A percentile compares a stretch with the other conserved stretches of the same genome.
Conservation (phyloP, 2,113 vertebrate genomes). For the Larimichthys polyactis region DNA sequence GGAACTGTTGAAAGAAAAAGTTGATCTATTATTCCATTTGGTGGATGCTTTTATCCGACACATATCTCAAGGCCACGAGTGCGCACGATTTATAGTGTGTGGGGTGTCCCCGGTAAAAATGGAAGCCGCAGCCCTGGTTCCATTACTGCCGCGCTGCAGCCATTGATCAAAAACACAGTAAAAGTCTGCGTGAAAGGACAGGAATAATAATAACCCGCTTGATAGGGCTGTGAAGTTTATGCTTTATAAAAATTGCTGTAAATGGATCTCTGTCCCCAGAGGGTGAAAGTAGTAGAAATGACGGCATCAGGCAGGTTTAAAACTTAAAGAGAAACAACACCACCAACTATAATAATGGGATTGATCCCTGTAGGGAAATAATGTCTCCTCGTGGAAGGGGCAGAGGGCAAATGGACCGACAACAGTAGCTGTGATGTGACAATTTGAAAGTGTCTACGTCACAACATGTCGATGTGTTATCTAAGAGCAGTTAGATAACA, state of each 20-base stretch:
- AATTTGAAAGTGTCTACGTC: too few relatives aligned
- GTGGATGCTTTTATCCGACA: constrained; percentile 34
- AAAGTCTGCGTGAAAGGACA: constrained; percentile 29
- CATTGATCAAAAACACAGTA: constrained; percentile 49
- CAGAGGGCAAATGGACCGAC: neutral
- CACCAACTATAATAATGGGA: neutral
- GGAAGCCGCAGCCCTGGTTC: neutral
- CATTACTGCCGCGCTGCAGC: constrained; percentile 24
- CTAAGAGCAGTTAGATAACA: too few relatives aligned
- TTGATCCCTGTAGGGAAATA: neutral
- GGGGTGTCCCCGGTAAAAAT: constrained; percentile 23
- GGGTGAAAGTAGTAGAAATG: neutral
- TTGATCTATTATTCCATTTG: constrained; percentile 43
- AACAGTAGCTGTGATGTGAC: too few relatives aligned
- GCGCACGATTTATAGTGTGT: constrained; percentile 30
- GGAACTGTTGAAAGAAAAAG: neutral
- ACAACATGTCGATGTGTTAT: too few relatives aligned
- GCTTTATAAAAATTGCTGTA: constrained; percentile 20
- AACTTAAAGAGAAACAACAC: neutral
- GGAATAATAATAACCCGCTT: constrained; percentile 27
- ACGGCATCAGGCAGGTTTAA: neutral
- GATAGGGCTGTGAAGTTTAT: constrained; percentile 24
- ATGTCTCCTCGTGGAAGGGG: neutral
- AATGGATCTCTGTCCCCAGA: neutral
- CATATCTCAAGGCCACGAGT: neutral